Conservation (phyloP, 2,888 invertebrate genomes). For the Catocala nupta region DNA sequence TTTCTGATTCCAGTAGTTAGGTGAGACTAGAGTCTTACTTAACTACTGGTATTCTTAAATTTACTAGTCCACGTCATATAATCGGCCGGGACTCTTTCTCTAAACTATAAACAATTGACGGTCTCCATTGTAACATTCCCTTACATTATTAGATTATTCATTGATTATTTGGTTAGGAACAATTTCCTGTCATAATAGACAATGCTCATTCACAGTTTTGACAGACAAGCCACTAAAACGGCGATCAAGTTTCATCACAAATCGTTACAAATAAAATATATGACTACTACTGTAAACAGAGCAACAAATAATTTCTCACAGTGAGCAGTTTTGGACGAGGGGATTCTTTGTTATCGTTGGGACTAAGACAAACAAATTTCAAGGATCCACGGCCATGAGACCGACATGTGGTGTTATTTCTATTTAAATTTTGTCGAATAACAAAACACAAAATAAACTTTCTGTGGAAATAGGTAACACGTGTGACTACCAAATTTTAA, state of each 20-base stretch:
- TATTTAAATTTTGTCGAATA: slow-evolving; percentile 64
- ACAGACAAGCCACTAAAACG: slow-evolving; percentile 37
- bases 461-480: slow-evolving; percentile 62
- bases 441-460: slow-evolving; percentile 68
- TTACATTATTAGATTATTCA: neutral
- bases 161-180: neutral
- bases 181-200: slow-evolving; percentile 20
- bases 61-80: too few species aligned
- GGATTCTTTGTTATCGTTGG: slow-evolving; percentile 64
- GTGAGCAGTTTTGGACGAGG: slow-evolving; percentile 34
- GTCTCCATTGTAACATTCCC: too few species aligned
- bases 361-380: slow-evolving; percentile 71
- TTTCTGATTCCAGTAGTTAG: too few species aligned
- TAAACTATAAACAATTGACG: too few species aligned
- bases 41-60: too few species aligned
- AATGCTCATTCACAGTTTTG: slow-evolving; percentile 30
- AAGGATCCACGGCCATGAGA: slow-evolving; percentile 56
- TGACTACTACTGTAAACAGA: slow-evolving; percentile 55
- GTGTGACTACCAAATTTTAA: slow-evolving; percentile 48
- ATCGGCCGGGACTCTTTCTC: too few species aligned
- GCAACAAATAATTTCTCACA: slow-evolving; percentile 60
- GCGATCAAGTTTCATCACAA: slow-evolving; percentile 38
- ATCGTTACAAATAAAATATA: slow-evolving; percentile 31
- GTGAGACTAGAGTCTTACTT: too few species aligned
- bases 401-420: slow-evolving; percentile 73